Percentiles rank a stretch among this genome's conserved stretches.
phyloP scores from a whole-genome alignment of 2,888 invertebrate genomes.

The Heliconius hortense region DNA sequence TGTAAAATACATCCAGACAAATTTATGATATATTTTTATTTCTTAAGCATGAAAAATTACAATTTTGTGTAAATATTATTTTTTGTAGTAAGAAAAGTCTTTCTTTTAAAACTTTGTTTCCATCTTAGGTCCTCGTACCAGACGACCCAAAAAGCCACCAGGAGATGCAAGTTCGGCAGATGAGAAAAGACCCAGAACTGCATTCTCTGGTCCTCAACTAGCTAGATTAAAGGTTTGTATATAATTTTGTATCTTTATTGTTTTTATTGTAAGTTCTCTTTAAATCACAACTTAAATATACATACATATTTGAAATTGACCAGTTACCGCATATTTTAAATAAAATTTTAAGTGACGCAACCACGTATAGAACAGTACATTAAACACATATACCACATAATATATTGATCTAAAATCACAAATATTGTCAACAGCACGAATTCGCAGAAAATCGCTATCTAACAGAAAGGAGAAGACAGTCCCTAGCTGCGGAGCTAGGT shows the following conservation, averaged over 20 bases:
- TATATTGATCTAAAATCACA: neutral
- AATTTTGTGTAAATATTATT: neutral
- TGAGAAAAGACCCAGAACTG: slow-evolving; percentile 97
- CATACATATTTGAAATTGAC: too few species aligned
- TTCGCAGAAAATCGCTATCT: slow-evolving; percentile 96
- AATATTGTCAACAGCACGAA: slow-evolving; percentile 83
- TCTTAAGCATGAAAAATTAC: neutral
- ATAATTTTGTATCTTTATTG: too few species aligned
- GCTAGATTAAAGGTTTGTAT: slow-evolving; percentile 88
- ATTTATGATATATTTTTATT: neutral
- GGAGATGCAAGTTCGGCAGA: slow-evolving; percentile 75
- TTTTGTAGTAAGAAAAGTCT: neutral
- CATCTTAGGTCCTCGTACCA: slow-evolving; percentile 80
- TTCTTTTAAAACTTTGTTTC: neutral
- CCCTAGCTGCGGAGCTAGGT: slow-evolving; percentile 93
- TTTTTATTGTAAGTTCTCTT: too few species aligned
- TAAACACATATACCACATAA: too few species aligned
- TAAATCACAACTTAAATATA: too few species aligned
- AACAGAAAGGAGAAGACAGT: slow-evolving; percentile 94
- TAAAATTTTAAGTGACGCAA: too few species aligned
- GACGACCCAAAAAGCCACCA: slow-evolving; percentile 79
- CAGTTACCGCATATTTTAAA: too few species aligned
- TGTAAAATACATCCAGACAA: slow-evolving; percentile 24
- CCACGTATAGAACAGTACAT: too few species aligned
- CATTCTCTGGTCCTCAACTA: slow-evolving; percentile 96